phyloP scores from a whole-genome alignment of 2,797 vertebrate species.

The Scleropages formosus region DNA sequence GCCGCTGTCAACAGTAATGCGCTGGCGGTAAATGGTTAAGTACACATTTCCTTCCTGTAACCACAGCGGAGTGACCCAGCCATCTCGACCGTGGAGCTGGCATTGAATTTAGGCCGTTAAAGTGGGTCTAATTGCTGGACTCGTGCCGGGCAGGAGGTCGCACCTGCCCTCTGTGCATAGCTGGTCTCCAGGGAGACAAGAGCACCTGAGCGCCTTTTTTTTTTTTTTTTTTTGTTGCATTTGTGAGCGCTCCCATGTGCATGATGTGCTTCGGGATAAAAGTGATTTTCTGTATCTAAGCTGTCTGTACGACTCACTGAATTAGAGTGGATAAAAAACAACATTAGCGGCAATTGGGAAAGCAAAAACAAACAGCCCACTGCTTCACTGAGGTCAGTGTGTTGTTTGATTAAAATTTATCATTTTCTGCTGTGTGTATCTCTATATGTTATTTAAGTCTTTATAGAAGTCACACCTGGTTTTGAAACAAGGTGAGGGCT shows the following conservation, averaged over 20 bases:
- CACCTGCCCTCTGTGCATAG: conserved; percentile 49
- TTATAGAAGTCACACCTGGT: background rate
- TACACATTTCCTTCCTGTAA: background rate
- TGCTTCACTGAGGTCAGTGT: background rate
- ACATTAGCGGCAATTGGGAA: background rate
- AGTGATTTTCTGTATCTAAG: background rate
- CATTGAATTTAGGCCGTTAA: background rate
- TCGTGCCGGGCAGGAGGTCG: conserved; percentile 42
- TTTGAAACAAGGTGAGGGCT: background rate
- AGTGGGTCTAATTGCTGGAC: conserved; percentile 26
- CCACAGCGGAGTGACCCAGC: background rate
- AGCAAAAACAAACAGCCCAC: background rate
- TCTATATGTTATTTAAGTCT: background rate
- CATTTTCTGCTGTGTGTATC: background rate
- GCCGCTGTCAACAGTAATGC: background rate
- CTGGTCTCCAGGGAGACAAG: conserved; percentile 42
- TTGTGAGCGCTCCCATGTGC: background rate
- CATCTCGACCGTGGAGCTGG: background rate
- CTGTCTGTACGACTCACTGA: background rate
- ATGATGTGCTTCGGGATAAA: background rate
- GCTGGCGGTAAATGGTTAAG: background rate
- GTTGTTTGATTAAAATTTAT: background rate
- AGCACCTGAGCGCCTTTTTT: conserved; percentile 31
- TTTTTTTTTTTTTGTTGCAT: conserved; percentile 10
- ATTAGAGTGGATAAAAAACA: conserved; percentile 19